A percentile compares a stretch with the other conserved stretches of the same genome.
Conservation (phyloP, 2,797 vertebrate genomes). For the Sebastolobus alascanus region DNA sequence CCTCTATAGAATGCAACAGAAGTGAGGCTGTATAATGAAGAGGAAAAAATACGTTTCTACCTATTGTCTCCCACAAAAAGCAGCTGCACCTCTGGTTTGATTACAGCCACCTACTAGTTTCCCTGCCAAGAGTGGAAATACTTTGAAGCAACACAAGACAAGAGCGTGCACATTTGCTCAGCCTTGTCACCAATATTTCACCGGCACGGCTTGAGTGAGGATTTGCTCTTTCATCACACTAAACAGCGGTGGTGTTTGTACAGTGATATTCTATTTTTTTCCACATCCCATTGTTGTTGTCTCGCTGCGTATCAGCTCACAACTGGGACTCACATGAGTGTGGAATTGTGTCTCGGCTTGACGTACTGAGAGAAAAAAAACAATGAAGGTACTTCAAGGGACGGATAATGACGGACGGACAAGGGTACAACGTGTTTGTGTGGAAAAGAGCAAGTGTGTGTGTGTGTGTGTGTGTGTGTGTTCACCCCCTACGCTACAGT, state of each 20-base stretch:
- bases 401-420: constrained; percentile 55
- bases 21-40: constrained; percentile 8
- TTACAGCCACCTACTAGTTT: constrained; percentile 38
- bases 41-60: neutral
- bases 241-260: constrained; percentile 57
- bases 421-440: constrained; percentile 43
- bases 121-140: constrained; percentile 40
- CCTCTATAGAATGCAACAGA: neutral
- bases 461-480: constrained; percentile 7
- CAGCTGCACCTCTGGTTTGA: constrained; percentile 39
- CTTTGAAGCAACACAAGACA: constrained; percentile 54
- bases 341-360: constrained; percentile 71
- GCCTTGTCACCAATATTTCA: constrained; percentile 45
- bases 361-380: constrained; percentile 26
- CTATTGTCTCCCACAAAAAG: constrained; percentile 6
- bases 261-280: constrained; percentile 42
- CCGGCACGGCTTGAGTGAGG: neutral
- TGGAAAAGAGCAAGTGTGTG: constrained; percentile 27
- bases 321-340: constrained; percentile 60
- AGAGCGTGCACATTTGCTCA: constrained; percentile 38
- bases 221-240: constrained; percentile 67
- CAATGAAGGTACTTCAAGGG: constrained; percentile 50
- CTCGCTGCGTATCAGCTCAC: constrained; percentile 58
- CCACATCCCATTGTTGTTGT: constrained; percentile 55
- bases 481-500: constrained; percentile 27